Base-by-base conservation (phyloP, 2,888 invertebrate species). In the Lepidocyrtoides sp. region DNA sequence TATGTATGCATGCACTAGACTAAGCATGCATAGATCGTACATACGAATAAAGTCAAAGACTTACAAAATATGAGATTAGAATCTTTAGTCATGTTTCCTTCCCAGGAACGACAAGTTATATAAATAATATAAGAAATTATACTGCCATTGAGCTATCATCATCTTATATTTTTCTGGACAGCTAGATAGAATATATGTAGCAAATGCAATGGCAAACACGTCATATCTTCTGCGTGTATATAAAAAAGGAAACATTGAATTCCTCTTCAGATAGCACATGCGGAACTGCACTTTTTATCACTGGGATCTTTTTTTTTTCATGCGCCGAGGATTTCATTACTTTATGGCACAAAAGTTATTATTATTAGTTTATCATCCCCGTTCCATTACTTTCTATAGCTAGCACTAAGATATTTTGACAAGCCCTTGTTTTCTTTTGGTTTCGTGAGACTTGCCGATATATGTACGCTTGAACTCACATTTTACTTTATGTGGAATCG, bases 381-480 rank as follows among this genome's bases (percentile, higher is more conserved):
- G 20, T 63, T 23, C 23, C 23, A 14, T 23, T 48, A 72, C n/a
- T 41, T 41, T 75, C 48, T 20, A 0, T 54, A n/a, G 36, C 17
- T 32, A n/a, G n/a, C n/a, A n/a, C n/a, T 7, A 44, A 72, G 72
- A 72, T 72, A 72, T 72, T 36, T 10, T 63, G 63, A 63, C 63
- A 63, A 63, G 29, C 29, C 29, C 63, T 29, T 29, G n/a, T 57
- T 57, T 23, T 0, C 12, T 63, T n/a, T n/a, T n/a, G n/a, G n/a
- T 29, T 63, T 29, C 48, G 26, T 63, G 26, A 12, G 29, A 29
- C 14, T 7, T 29, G 63, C 63, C 63, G 63, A 63, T 41, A 41
- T 32, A n/a, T n/a, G n/a, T n/a, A n/a, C n/a, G 36, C 1, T 3
- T 41, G 10, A n/a, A 69, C 1, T 12, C 4, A 41, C 8, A 36